Evolutionary conservation across 2,888 invertebrate species (phyloP).

Genomic region (Polymixis lichenea): DNA sequence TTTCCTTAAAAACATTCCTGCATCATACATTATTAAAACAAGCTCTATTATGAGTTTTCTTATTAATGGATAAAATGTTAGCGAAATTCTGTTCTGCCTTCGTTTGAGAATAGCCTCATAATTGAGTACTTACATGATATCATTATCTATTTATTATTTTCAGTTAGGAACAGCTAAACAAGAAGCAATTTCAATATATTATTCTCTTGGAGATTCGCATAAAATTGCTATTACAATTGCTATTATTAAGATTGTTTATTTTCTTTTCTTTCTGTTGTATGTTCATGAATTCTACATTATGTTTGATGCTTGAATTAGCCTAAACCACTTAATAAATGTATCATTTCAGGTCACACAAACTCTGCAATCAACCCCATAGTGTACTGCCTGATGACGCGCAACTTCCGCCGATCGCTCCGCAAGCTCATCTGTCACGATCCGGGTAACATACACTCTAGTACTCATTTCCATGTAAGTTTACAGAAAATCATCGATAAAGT

Average conservation of each 20-base stretch:
- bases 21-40: not conserved
- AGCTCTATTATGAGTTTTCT: not conserved
- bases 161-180: not conserved
- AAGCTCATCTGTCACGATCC: conserved; percentile 90
- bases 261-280: not conserved
- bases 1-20: not conserved
- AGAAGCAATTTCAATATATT: not conserved
- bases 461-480: conserved; percentile 89
- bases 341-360: conserved; percentile 92
- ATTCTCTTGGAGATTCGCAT: not conserved
- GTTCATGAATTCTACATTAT: not conserved
- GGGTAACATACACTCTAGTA: conserved; percentile 89
- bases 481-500: conserved; percentile 46
- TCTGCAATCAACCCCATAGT: conserved; percentile 94
- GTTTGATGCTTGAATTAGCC: too few relatives aligned
- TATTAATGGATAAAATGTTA: not conserved
- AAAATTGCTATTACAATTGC: not conserved
- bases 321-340: not conserved
- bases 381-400: conserved; percentile 94
- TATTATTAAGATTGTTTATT: not conserved
- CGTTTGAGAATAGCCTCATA: not conserved
- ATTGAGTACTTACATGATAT: not conserved
- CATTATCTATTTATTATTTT: not conserved
- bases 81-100: not conserved
- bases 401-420: conserved; percentile 93